Conservation (phyloP, 1,140 invertebrate genomes). For the Rhyacophila brunnea region DNA sequence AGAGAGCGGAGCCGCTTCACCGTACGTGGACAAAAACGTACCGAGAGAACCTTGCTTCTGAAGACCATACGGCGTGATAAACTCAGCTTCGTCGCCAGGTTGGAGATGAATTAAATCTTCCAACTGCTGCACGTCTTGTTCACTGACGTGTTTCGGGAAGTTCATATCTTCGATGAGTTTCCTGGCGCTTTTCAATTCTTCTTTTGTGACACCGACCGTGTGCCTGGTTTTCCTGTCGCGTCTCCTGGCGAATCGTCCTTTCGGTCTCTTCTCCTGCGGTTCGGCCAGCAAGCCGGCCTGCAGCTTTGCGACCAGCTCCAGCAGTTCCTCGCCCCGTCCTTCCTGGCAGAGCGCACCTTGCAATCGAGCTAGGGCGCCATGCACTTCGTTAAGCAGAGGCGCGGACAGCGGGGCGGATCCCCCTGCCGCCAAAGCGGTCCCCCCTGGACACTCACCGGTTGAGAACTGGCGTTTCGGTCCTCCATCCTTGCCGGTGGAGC, state of each 20-base stretch:
- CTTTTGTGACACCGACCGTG: constrained; percentile 76
- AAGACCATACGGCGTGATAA: constrained; percentile 24
- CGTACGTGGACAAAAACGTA: not conserved
- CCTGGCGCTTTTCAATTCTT: constrained; percentile 74
- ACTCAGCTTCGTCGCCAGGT: not conserved
- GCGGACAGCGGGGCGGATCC: constrained; percentile 36
- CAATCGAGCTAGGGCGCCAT: constrained; percentile 70
- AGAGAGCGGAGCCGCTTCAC: constrained; percentile 30
- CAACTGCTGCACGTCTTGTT: constrained; percentile 15
- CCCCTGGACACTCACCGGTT: constrained; percentile 50
- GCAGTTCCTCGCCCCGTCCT: constrained; percentile 52
- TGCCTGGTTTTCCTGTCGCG: constrained; percentile 62
- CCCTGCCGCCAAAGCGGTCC: constrained; percentile 40
- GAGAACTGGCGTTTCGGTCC: constrained; percentile 24
- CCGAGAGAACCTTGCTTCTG: constrained; percentile 35
- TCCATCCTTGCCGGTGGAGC: constrained; percentile 38
- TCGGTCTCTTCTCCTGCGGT: constrained; percentile 40
- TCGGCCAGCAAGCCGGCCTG: constrained; percentile 63
- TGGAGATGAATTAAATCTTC: constrained; percentile 16
- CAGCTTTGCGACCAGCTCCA: constrained; percentile 72
- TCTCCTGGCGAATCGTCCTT: constrained; percentile 39
- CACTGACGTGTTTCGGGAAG: constrained; percentile 37
- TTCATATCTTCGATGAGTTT: constrained; percentile 68
- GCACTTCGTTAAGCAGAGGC: constrained; percentile 73
- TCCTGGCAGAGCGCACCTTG: constrained; percentile 64